Percentiles rank a stretch among this genome's conserved stretches.
These are phyloP conservation scores for Melanocharis versteri DNA, from an alignment of 2,113 vertebrate genomes.

Conservation along the genomic window DNA sequence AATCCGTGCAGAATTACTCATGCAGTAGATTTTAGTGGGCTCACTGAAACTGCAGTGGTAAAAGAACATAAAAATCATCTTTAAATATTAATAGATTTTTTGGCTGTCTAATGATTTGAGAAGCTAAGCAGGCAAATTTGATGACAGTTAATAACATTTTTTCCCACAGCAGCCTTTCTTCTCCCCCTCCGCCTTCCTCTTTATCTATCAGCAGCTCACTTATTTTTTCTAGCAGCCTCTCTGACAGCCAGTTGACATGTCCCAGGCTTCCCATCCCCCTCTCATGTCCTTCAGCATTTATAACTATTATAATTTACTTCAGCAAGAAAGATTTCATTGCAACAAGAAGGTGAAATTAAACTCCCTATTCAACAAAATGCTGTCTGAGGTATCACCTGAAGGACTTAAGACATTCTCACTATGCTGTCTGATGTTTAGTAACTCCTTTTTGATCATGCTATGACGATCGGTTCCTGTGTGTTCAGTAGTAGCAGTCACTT, in stretches of 20 bases:
- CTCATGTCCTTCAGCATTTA: not conserved
- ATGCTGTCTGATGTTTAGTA: not conserved
- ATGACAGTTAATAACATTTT: constrained; percentile 32
- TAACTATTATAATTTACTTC: not conserved
- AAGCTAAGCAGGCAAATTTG: constrained; percentile 16
- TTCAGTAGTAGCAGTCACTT: not conserved
- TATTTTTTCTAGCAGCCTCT: constrained; percentile 8
- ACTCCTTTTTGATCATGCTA: not conserved
- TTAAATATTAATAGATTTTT: not conserved
- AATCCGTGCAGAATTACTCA: not conserved
- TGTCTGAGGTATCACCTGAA: not conserved
- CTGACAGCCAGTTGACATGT: constrained; percentile 32
- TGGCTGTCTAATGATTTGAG: not conserved
- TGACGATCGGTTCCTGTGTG: not conserved
- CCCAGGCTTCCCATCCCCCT: constrained; percentile 22
- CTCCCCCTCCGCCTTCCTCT: not conserved
- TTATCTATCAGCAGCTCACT: constrained; percentile 39
- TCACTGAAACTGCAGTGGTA: not conserved
- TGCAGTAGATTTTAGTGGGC: not conserved
- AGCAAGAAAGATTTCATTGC: not conserved
- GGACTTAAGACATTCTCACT: not conserved
- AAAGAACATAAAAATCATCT: not conserved
- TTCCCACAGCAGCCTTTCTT: constrained; percentile 39
- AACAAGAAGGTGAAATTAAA: not conserved
- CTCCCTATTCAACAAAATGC: not conserved